These are phyloP conservation scores for Macrosiphum euphorbiae DNA, from an alignment of 2,888 invertebrate genomes.

Conservation along the genomic window DNA sequence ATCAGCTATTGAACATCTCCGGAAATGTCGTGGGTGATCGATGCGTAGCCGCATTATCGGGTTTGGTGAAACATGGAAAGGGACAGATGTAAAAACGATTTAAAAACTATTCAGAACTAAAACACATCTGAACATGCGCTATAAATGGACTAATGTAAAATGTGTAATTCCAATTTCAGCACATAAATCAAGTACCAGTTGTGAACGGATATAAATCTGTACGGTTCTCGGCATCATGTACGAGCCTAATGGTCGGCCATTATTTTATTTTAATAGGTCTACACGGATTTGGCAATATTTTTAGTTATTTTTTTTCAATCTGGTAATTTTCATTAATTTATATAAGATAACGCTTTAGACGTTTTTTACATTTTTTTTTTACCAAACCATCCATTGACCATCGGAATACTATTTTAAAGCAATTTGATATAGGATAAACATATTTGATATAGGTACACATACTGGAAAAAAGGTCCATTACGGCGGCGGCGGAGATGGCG, in stretches of 20 bases:
- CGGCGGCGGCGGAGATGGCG: not conserved
- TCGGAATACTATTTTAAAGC: not conserved
- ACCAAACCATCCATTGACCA: not conserved
- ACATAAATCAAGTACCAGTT: constrained; percentile 60
- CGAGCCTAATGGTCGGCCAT: constrained; percentile 55
- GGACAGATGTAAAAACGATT: constrained; percentile 55
- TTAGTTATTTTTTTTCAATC: not conserved
- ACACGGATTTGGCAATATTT: constrained; percentile 44
- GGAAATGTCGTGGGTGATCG: constrained; percentile 40
- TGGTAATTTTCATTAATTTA: not conserved
- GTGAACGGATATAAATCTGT: constrained; percentile 50
- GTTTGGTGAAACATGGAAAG: not conserved
- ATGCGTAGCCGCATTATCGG: not conserved
- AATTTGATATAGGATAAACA: not conserved
- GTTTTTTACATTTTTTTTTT: not conserved
- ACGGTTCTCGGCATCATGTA: constrained; percentile 24
- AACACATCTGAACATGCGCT: constrained; percentile 45
- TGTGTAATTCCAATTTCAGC: constrained; percentile 57
- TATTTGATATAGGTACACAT: no score
- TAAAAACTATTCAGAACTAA: constrained; percentile 48
- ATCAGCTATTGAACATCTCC: not conserved
- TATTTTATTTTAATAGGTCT: constrained; percentile 47
- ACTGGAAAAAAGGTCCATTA: not conserved
- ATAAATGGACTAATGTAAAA: constrained; percentile 61
- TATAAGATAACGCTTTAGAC: not conserved